phyloP scores from a whole-genome alignment of 2,888 invertebrate species.

The Nephrotoma appendiculata region DNA sequence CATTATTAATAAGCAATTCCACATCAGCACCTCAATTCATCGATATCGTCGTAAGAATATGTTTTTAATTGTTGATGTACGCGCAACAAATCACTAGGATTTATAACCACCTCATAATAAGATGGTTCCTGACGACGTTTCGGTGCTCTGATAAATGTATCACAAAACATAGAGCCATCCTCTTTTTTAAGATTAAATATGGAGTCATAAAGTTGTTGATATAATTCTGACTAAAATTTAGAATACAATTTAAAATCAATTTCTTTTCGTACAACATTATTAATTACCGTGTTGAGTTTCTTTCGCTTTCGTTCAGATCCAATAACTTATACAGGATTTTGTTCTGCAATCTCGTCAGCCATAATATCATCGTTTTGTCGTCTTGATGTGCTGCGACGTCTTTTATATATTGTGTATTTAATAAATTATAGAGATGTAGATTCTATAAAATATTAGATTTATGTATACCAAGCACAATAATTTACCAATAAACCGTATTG shows the following conservation, averaged over 20 bases:
- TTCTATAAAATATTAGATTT: neutral
- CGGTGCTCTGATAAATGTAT: constrained; percentile 87
- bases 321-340: constrained; percentile 27
- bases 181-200: constrained; percentile 83
- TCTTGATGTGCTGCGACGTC: constrained; percentile 64
- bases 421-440: neutral
- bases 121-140: constrained; percentile 84
- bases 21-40: constrained; percentile 84
- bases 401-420: constrained; percentile 47
- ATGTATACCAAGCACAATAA: neutral
- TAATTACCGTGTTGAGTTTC: constrained; percentile 55
- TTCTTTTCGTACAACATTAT: neutral
- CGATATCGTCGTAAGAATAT: constrained; percentile 90
- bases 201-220: constrained; percentile 85
- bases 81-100: constrained; percentile 84
- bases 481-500: neutral
- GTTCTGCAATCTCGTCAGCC: constrained; percentile 45
- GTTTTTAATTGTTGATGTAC: constrained; percentile 95
- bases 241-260: constrained; percentile 8
- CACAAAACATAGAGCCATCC: constrained; percentile 80
- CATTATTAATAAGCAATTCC: constrained; percentile 83
- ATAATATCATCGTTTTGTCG: constrained; percentile 58
- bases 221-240: constrained; percentile 52
- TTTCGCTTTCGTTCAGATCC: constrained; percentile 43
- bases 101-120: constrained; percentile 82